These are phyloP conservation scores for Euclidia mi DNA, from an alignment of 2,888 invertebrate genomes.

Conservation along the genomic window DNA sequence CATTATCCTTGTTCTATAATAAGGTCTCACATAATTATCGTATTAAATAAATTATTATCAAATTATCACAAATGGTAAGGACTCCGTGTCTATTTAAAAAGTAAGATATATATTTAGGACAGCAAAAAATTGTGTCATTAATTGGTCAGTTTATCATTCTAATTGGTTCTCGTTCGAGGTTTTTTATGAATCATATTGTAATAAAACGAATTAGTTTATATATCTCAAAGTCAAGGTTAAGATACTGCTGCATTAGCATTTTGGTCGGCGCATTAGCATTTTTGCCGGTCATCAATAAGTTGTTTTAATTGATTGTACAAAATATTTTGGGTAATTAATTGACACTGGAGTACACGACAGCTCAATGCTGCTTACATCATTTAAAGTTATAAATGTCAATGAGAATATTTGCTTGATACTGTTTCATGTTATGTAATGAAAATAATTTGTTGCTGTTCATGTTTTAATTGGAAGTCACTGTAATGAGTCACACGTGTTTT, in stretches of 20 bases:
- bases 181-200: constrained; percentile 39
- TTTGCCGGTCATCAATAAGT: constrained; percentile 14
- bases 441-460: background rate
- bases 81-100: constrained; percentile 15
- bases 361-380: constrained; percentile 48
- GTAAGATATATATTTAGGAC: constrained; percentile 16
- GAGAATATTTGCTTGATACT: constrained; percentile 21
- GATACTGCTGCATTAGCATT: constrained; percentile 12
- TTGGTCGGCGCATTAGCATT: constrained; percentile 28
- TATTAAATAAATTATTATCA: constrained; percentile 1
- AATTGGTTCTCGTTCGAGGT: constrained; percentile 41
- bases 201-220: constrained; percentile 31
- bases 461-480: no score
- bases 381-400: constrained; percentile 17
- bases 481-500: no score
- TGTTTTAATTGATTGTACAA: background rate
- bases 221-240: constrained; percentile 48
- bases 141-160: constrained; percentile 28
- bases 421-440: constrained; percentile 13
- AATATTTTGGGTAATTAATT: constrained; percentile 39
- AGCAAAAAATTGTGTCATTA: constrained; percentile 21
- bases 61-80: constrained; percentile 31
- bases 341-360: constrained; percentile 25
- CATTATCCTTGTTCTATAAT: constrained; percentile 19
- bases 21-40: constrained; percentile 10